A percentile compares a stretch with the other conserved stretches of the same genome.
phyloP scores from a whole-genome alignment of 2,888 invertebrate species.

The Chrysopilus asiliformis region DNA sequence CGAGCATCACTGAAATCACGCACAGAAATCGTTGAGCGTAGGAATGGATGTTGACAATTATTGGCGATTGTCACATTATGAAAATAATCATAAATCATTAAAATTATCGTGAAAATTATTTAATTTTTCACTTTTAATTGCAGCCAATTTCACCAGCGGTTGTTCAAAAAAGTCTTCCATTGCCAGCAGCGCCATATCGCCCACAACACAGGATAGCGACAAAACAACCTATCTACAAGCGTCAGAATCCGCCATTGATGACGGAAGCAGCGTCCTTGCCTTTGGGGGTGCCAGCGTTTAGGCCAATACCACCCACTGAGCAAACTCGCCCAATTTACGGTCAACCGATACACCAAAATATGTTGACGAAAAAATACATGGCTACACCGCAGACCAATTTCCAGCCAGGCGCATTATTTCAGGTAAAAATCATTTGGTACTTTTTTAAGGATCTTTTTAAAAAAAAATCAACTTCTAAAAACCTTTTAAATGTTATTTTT shows the following conservation, averaged over 20 bases:
- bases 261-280: conserved; percentile 43
- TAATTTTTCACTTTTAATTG: too few relatives aligned
- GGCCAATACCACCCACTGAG: conserved; percentile 64
- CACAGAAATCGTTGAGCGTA: too few relatives aligned
- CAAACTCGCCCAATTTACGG: too few relatives aligned
- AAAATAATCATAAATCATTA: too few relatives aligned
- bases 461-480: too few relatives aligned
- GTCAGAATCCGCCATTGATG: conserved; percentile 19
- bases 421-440: conserved; percentile 2
- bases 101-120: too few relatives aligned
- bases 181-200: conserved; percentile 21
- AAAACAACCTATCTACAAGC: neutral
- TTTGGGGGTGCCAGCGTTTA: conserved; percentile 62
- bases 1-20: too few relatives aligned
- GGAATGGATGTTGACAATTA: too few relatives aligned
- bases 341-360: too few relatives aligned
- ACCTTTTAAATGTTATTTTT: neutral
- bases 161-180: conserved; percentile 29
- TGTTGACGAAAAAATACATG: conserved; percentile 36
- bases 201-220: neutral
- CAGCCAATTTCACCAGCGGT: too few relatives aligned
- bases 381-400: conserved; percentile 37
- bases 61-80: too few relatives aligned
- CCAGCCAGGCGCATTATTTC: conserved; percentile 22
- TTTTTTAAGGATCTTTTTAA: too few relatives aligned